These are phyloP conservation scores for Aphrophora alni DNA, from an alignment of 2,888 invertebrate species.

Conservation along the genomic window DNA sequence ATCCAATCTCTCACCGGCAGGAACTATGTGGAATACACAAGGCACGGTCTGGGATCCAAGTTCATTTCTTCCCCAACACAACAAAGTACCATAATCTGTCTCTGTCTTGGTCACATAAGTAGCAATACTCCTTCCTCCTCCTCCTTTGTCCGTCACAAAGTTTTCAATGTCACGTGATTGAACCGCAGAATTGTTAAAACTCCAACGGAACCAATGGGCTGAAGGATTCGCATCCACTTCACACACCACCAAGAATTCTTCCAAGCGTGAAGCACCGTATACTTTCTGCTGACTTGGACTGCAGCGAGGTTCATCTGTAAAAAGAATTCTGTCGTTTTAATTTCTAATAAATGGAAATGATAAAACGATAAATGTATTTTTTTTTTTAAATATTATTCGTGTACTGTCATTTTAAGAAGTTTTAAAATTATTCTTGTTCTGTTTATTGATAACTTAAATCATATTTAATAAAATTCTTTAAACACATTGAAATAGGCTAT, in stretches of 20 bases:
- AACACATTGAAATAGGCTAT: too few species aligned
- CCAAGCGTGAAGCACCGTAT: conserved; percentile 49
- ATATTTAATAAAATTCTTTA: too few species aligned
- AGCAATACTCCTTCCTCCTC: conserved; percentile 54
- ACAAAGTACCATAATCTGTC: conserved; percentile 50
- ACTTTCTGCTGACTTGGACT: conserved; percentile 48
- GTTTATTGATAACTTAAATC: too few species aligned
- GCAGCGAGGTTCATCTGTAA: conserved; percentile 49
- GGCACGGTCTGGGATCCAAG: conserved; percentile 49
- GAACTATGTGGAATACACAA: conserved; percentile 51
- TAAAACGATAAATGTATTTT: not conserved
- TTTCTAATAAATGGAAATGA: not conserved
- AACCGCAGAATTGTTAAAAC: conserved; percentile 56
- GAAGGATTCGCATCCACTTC: conserved; percentile 57
- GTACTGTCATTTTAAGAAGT: too few species aligned
- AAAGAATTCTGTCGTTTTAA: not conserved
- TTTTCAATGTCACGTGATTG: conserved; percentile 45
- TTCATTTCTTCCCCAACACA: conserved; percentile 51
- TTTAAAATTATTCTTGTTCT: too few species aligned
- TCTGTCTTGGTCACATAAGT: conserved; percentile 56
- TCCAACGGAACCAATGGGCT: conserved; percentile 54
- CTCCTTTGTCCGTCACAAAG: conserved; percentile 45
- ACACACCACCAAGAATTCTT: conserved; percentile 47
- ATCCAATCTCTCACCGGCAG: conserved; percentile 52
- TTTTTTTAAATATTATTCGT: not conserved